Conservation (phyloP, 2,797 vertebrate species). For the Carcharodon carcharias region DNA sequence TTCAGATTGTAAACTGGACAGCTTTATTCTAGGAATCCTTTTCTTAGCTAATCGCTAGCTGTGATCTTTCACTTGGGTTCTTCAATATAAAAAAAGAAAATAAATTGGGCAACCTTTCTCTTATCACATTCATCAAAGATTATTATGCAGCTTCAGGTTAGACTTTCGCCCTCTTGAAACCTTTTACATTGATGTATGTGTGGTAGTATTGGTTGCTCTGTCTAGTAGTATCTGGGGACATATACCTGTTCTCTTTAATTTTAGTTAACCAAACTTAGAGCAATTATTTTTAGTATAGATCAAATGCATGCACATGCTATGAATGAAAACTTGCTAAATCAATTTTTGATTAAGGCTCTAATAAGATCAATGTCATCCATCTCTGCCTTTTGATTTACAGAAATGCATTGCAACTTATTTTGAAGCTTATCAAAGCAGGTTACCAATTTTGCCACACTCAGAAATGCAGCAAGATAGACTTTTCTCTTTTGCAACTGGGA, state of each 20-base stretch:
- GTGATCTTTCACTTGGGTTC: conserved; percentile 7
- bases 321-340: neutral
- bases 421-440: neutral
- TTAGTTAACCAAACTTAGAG: neutral
- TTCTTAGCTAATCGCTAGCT: neutral
- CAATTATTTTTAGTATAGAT: neutral
- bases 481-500: neutral
- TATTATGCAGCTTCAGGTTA: neutral
- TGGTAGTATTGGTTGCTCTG: neutral
- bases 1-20: neutral
- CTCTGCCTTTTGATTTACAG: conserved; percentile 8
- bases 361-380: neutral
- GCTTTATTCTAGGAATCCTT: neutral
- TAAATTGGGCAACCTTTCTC: neutral
- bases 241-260: neutral
- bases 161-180: neutral
- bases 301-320: neutral
- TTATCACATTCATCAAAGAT: neutral
- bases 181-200: neutral
- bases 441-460: neutral
- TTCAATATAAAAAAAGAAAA: neutral
- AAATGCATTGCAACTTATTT: neutral
- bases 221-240: neutral
- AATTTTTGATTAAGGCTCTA: neutral
- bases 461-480: neutral